These are phyloP conservation scores for Pachydiplax longipennis DNA, from an alignment of 2,888 invertebrate genomes.

Conservation along the genomic window DNA sequence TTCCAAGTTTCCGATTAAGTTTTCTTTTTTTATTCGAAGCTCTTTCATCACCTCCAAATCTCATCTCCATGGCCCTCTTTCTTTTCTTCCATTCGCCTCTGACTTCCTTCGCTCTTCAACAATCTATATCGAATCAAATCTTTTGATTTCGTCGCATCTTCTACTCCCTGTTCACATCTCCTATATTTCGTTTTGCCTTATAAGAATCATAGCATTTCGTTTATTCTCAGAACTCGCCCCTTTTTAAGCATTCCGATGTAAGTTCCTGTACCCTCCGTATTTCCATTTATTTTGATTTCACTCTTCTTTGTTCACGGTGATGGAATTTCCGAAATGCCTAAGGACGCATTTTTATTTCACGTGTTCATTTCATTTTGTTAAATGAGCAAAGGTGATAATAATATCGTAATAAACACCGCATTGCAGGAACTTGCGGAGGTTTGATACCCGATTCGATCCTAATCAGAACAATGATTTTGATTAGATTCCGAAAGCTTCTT, in stretches of 20 bases:
- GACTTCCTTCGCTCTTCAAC: background rate
- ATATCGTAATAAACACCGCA: too few relatives aligned
- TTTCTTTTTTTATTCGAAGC: background rate
- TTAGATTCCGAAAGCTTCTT: too few relatives aligned
- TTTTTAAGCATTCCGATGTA: background rate
- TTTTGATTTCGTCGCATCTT: background rate
- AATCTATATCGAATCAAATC: background rate
- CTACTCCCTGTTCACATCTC: background rate
- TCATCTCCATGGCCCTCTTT: background rate
- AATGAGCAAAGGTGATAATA: too few relatives aligned
- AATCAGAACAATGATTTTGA: too few relatives aligned
- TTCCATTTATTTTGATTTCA: too few relatives aligned
- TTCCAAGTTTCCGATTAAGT: conserved; percentile 39
- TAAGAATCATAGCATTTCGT: background rate
- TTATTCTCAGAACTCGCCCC: background rate
- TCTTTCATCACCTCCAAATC: background rate
- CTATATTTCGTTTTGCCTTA: background rate
- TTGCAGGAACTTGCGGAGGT: too few relatives aligned
- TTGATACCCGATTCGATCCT: too few relatives aligned
- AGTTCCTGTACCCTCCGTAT: too few relatives aligned
- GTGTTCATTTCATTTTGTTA: too few relatives aligned
- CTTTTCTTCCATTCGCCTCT: background rate
- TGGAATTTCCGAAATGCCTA: too few relatives aligned
- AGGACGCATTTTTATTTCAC: too few relatives aligned
- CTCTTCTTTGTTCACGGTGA: too few relatives aligned